A percentile compares a stretch with the other conserved stretches of the same genome.
phyloP scores from a whole-genome alignment of 2,888 invertebrate genomes.

The Hirtodrosophila duncani region DNA sequence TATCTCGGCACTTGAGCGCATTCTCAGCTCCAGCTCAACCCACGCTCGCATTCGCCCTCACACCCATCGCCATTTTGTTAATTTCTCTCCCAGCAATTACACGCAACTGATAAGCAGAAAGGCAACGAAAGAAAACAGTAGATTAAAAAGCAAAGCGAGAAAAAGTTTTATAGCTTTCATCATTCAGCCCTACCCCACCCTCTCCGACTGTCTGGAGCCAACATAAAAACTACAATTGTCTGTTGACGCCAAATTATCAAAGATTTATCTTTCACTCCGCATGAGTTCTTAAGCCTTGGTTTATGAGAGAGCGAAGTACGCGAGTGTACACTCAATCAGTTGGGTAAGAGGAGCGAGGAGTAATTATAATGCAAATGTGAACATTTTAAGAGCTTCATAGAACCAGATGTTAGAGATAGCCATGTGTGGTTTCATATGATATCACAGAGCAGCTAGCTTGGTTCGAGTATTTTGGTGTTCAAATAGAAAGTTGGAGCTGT shows the following conservation, averaged over 20 bases:
- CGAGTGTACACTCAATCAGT: too few species aligned
- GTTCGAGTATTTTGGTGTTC: too few species aligned
- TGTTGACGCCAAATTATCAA: constrained; percentile 10
- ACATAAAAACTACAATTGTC: constrained; percentile 52
- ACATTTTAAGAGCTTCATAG: too few species aligned
- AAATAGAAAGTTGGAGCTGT: too few species aligned
- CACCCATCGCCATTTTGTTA: constrained; percentile 60
- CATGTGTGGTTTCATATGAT: too few species aligned
- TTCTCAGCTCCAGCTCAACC: constrained; percentile 2
- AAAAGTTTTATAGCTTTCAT: constrained; percentile 50
- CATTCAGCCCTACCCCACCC: constrained; percentile 7
- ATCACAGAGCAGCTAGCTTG: too few species aligned
- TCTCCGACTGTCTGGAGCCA: constrained; percentile 55
- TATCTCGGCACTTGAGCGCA: constrained; percentile 67
- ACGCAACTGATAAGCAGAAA: constrained; percentile 62
- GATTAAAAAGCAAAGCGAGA: constrained; percentile 53
- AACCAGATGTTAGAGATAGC: too few species aligned
- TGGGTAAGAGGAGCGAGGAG: too few species aligned
- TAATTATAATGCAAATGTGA: too few species aligned
- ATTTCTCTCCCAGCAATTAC: constrained; percentile 73
- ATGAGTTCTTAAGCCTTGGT: too few species aligned
- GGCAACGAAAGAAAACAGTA: constrained; percentile 29
- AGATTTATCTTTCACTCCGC: constrained; percentile 18
- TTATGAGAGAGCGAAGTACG: too few species aligned
- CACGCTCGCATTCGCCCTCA: neutral